A percentile compares a stretch with the other conserved stretches of the same genome.
Conservation (phyloP, 2,797 vertebrate species). For the Tenualosa ilisha region DNA sequence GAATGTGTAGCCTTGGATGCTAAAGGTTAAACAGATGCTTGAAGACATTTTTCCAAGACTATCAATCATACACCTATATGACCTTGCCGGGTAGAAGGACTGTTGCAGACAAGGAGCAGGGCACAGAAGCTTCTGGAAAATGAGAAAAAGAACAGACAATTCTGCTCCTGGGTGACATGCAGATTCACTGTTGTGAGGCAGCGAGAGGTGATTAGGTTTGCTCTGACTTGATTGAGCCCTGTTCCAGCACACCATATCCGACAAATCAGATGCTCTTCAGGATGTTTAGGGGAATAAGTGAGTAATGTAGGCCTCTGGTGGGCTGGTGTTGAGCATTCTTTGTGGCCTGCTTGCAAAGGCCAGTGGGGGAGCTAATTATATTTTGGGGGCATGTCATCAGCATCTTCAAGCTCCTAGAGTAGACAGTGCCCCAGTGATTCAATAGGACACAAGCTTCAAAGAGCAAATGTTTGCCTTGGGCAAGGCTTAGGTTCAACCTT, state of each 20-base stretch:
- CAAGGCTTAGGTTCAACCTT: neutral
- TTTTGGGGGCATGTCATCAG: neutral
- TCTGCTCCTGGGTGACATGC: neutral
- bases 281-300: neutral
- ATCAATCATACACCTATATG: slow-evolving; percentile 23
- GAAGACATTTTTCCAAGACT: slow-evolving; percentile 12
- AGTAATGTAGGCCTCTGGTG: slow-evolving; percentile 2
- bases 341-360: neutral
- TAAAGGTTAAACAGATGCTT: slow-evolving; percentile 35
- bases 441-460: neutral
- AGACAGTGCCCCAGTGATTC: neutral
- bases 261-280: neutral
- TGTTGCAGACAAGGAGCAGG: neutral
- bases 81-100: neutral
- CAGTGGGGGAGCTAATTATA: slow-evolving; percentile 5
- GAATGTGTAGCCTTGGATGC: slow-evolving; percentile 6
- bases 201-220: slow-evolving; percentile 1
- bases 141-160: neutral
- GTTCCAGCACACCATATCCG: neutral
- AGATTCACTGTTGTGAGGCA: neutral
- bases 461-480: slow-evolving; percentile 12
- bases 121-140: neutral
- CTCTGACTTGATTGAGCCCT: neutral
- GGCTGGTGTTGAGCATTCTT: neutral
- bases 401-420: neutral